Evolutionary conservation across 2,113 vertebrate species (phyloP), one percentile per base, ranked within the genome.

Genomic region (Mellivora capensis): DNA sequence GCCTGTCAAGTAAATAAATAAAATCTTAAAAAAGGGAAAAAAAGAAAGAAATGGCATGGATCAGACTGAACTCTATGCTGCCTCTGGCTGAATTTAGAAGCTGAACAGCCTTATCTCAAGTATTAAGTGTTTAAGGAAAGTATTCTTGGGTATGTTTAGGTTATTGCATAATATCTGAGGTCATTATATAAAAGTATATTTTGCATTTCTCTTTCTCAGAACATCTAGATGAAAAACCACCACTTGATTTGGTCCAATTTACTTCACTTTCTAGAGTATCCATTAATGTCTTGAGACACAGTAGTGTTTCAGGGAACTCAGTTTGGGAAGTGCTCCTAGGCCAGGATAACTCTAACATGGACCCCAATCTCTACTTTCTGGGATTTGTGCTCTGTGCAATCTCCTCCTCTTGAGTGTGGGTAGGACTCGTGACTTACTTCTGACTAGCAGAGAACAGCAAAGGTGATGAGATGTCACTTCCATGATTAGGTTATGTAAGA

Each of bases 161-260:
- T 61, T 81, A 71, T 44, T n/a, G 23, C 31, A 34, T 72, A 74
- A 21, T 90, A 96, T 8, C 59, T 88, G 62, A 54, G n/a, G 34
- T 87, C 57, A 54, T 92, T 23, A 31, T 37, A 34, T 76, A 31
- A 85, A 47, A 92, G 29, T 27, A 10, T 49, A 80, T 54, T 81
- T 91, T 62, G 17, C 18, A 44, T 87, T 83, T 91, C 67, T 85
- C 62, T 94, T 79, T 81, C 89, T 93, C 44, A 77, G 80, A 87
- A 39, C 44, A 85, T 27, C n/a, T 80, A 71, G 52, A 39, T 81
- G 39, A 90, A 87, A 97, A 90, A 31, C 2, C 59, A 27, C 74
- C 23, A n/a, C 15, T 90, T 82, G 4, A 8, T 29, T 59, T n/a
- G 21, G 44, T 76, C 52, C 64, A 9, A 0, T 69, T 39, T 90